Evolutionary conservation across 2,888 invertebrate species (phyloP).

Genomic region (Agrochola circellaris): DNA sequence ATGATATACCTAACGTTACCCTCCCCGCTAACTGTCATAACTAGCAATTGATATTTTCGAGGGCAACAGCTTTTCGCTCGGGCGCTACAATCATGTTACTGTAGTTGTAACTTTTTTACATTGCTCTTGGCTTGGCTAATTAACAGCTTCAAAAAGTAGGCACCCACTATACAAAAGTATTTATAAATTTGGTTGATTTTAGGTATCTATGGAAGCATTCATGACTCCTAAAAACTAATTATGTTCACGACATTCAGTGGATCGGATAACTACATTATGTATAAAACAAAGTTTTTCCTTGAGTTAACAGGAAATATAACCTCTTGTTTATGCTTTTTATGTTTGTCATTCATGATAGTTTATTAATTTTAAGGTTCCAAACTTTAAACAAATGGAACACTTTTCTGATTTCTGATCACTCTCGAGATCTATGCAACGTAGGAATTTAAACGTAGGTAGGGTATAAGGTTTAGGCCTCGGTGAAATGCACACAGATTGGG

Average conservation of each 20-base stretch:
- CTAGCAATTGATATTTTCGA: too few relatives aligned
- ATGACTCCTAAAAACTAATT: neutral
- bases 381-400: too few relatives aligned
- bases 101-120: too few relatives aligned
- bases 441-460: neutral
- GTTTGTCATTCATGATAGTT: too few relatives aligned
- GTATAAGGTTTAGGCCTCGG: neutral
- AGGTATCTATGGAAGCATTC: neutral
- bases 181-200: neutral
- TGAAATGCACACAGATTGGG: neutral
- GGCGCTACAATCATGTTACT: too few relatives aligned
- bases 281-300: neutral
- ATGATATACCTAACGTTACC: too few relatives aligned
- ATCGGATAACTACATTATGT: neutral
- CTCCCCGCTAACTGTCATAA: too few relatives aligned
- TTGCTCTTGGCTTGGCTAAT: too few relatives aligned
- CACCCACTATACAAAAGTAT: neutral
- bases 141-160: too few relatives aligned
- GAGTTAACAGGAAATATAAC: neutral
- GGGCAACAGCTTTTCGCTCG: too few relatives aligned
- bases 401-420: too few relatives aligned
- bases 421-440: neutral
- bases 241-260: neutral
- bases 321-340: neutral
- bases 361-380: too few relatives aligned